A percentile compares a stretch with the other conserved stretches of the same genome.
phyloP scores from a whole-genome alignment of 2,888 invertebrate genomes.

The Caenorhabditis macrosperma region DNA sequence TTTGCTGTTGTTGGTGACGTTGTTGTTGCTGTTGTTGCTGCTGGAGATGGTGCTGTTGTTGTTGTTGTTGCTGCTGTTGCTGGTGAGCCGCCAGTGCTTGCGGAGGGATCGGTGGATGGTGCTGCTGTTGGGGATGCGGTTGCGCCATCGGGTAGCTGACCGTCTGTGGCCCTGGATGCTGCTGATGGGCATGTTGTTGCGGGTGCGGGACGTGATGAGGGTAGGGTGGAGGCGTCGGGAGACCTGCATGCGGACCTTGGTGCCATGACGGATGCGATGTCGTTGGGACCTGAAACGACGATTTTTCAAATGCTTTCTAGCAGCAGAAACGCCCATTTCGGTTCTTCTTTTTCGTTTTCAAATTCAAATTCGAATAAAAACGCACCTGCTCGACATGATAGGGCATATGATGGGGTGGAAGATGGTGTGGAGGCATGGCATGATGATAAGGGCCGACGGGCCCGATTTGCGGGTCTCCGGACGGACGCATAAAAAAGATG shows the following conservation, averaged over 20 bases:
- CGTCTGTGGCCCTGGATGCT: constrained; percentile 6
- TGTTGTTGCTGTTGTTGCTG: no score
- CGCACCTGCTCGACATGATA: constrained; percentile 42
- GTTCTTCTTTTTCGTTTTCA: neutral
- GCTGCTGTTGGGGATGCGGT: constrained; percentile 17
- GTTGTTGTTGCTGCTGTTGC: constrained; percentile 26
- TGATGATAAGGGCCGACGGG: constrained; percentile 39
- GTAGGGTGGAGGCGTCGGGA: constrained; percentile 29
- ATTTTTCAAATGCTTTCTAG: no score
- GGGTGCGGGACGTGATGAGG: constrained; percentile 2
- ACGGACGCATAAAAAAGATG: constrained; percentile 10
- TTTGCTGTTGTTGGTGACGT: no score
- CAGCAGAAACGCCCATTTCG: neutral
- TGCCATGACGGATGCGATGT: constrained; percentile 53
- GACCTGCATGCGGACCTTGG: constrained; percentile 10
- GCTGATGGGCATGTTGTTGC: no score
- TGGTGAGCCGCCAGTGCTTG: constrained; percentile 21
- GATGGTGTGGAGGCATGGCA: constrained; percentile 18
- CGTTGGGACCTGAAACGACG: constrained; percentile 40
- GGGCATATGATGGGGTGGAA: constrained; percentile 9
- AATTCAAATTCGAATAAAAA: neutral
- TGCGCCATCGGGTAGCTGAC: constrained; percentile 14
- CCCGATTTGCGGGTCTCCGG: constrained; percentile 18
- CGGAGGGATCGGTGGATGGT: constrained; percentile 15
- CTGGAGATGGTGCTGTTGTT: constrained; percentile 17